Conservation (phyloP, 2,797 vertebrate species). For the Austrolebias charrua region DNA sequence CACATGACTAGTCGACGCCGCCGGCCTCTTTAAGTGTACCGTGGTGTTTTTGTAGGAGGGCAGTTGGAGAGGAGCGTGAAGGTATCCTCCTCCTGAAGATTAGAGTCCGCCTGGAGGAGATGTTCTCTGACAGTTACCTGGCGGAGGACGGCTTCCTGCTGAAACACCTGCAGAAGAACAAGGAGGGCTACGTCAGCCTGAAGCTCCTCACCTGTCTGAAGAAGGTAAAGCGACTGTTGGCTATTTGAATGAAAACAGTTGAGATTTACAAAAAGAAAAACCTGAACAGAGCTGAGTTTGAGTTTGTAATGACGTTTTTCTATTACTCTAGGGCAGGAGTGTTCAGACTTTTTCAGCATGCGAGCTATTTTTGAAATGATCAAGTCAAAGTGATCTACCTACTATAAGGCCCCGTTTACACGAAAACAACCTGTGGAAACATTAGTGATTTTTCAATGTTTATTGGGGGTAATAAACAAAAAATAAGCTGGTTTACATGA, state of each 20-base stretch:
- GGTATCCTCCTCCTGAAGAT: constrained; percentile 42
- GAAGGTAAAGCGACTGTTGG: constrained; percentile 39
- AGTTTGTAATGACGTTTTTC: too few species aligned
- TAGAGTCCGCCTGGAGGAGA: constrained; percentile 52
- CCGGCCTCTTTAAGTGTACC: neutral
- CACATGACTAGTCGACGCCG: constrained; percentile 3
- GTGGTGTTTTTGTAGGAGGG: constrained; percentile 39
- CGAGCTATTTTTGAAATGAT: too few species aligned
- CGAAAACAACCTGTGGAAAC: too few species aligned
- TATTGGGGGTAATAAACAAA: too few species aligned
- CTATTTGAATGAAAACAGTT: constrained; percentile 31
- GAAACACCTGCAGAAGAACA: constrained; percentile 61
- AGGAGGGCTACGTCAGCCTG: constrained; percentile 55
- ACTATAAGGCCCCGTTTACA: too few species aligned
- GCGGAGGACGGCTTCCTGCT: constrained; percentile 62
- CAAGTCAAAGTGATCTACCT: too few species aligned
- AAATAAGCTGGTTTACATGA: too few species aligned
- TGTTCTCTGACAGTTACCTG: constrained; percentile 59
- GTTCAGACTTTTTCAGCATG: too few species aligned
- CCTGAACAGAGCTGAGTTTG: constrained; percentile 48
- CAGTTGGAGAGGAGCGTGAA: constrained; percentile 20
- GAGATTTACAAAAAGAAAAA: neutral
- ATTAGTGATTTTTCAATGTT: too few species aligned
- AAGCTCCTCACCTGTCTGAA: constrained; percentile 64
- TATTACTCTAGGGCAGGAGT: too few species aligned